Conservation (phyloP, 2,797 vertebrate species). For the Propithecus deckenii region DNA sequence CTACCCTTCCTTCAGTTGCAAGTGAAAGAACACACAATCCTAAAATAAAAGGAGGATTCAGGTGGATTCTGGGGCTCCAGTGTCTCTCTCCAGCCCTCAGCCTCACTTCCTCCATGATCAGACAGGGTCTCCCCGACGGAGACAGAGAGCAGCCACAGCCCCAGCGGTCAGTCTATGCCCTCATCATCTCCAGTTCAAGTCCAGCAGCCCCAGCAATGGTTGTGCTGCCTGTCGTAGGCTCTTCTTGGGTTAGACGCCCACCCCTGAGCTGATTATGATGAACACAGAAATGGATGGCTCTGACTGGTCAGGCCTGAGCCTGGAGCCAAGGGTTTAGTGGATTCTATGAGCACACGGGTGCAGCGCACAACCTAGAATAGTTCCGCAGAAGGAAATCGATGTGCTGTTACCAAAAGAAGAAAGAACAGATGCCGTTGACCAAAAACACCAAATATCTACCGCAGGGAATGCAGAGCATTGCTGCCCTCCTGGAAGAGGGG, state of each 20-base stretch:
- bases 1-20: neutral
- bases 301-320: neutral
- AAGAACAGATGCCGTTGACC: neutral
- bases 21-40: neutral
- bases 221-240: neutral
- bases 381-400: neutral
- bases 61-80: neutral
- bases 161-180: rapidly evolving
- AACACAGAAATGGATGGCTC: neutral
- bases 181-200: neutral
- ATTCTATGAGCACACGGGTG: neutral
- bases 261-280: neutral
- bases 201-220: neutral
- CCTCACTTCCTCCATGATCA: neutral
- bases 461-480: neutral
- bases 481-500: neutral
- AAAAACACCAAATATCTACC: neutral
- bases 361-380: neutral
- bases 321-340: neutral
- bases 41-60: neutral
- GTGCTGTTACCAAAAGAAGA: neutral
- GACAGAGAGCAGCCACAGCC: neutral
- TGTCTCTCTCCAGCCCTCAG: neutral
- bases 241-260: neutral
- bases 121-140: neutral